Conservation (phyloP, 2,113 vertebrate species). For the Calypte anna region DNA sequence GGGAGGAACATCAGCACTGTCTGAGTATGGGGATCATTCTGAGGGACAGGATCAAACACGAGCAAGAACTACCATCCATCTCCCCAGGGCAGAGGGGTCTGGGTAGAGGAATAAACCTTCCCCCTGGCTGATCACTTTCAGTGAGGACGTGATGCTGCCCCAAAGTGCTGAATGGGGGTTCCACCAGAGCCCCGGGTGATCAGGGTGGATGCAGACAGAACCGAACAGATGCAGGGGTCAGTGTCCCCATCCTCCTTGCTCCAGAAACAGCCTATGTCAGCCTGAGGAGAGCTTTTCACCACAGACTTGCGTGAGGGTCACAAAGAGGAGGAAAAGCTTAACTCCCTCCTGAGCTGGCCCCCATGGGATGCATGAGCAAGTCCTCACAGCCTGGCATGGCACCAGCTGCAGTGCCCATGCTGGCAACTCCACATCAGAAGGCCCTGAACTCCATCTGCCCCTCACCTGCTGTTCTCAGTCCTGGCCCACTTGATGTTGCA, state of each 20-base stretch:
- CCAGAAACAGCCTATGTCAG: fast-evolving
- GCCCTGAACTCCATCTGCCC: neutral
- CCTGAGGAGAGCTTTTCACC: neutral
- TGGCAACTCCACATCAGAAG: neutral
- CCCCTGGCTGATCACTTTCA: neutral
- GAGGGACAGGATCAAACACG: neutral
- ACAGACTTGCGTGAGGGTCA: neutral
- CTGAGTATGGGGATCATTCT: neutral
- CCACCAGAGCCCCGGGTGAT: neutral
- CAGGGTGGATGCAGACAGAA: neutral
- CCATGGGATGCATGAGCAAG: fast-evolving
- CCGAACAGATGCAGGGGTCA: neutral
- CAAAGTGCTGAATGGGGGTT: fast-evolving
- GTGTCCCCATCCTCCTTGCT: neutral
- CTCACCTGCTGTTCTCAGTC: neutral
- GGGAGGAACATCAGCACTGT: neutral
- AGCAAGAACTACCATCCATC: neutral
- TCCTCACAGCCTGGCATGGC: neutral
- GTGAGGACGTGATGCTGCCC: neutral
- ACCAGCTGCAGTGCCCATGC: neutral
- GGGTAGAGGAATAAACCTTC: neutral
- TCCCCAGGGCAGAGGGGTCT: neutral
- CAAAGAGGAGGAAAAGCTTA: neutral
- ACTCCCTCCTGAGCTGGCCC: neutral
- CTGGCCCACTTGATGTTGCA: neutral